Evolutionary conservation across 2,113 vertebrate species (phyloP).

Genomic region (Pachycephala philippinensis): DNA sequence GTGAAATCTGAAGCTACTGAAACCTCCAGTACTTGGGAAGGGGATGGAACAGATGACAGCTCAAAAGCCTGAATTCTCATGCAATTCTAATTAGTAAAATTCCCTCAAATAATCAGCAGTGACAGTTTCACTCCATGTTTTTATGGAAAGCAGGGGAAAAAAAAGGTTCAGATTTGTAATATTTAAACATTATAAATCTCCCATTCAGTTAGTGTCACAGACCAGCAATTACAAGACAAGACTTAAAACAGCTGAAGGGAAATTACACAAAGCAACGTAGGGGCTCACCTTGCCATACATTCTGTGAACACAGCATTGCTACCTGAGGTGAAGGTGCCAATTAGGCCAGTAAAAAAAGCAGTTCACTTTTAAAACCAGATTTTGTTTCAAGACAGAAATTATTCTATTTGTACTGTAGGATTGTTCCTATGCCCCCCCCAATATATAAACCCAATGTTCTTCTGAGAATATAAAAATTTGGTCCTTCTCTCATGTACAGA

Average conservation of each 20-base stretch:
- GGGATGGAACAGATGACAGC: slow-evolving; percentile 3
- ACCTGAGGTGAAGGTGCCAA: not conserved
- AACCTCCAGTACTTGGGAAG: not conserved
- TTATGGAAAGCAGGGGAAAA: not conserved
- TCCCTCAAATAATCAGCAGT: slow-evolving; percentile 16
- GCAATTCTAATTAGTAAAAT: slow-evolving; percentile 45
- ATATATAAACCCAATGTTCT: not conserved
- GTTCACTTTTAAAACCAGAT: not conserved
- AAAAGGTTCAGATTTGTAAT: not conserved
- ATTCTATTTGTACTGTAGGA: not conserved
- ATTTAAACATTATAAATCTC: not conserved
- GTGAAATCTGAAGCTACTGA: slow-evolving; percentile 14
- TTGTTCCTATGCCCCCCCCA: not conserved
- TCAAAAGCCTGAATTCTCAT: slow-evolving; percentile 9
- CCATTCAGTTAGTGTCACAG: not conserved
- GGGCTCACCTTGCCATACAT: accelerated
- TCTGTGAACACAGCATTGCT: not conserved
- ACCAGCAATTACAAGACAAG: not conserved
- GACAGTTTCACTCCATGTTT: not conserved
- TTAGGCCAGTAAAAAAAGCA: not conserved
- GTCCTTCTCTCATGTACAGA: not conserved
- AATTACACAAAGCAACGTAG: not conserved
- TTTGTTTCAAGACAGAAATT: not conserved
- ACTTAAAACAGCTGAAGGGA: not conserved
- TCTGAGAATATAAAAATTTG: not conserved